Base-by-base conservation (phyloP, 2,888 invertebrate species). In the Trichopria drosophilae region DNA sequence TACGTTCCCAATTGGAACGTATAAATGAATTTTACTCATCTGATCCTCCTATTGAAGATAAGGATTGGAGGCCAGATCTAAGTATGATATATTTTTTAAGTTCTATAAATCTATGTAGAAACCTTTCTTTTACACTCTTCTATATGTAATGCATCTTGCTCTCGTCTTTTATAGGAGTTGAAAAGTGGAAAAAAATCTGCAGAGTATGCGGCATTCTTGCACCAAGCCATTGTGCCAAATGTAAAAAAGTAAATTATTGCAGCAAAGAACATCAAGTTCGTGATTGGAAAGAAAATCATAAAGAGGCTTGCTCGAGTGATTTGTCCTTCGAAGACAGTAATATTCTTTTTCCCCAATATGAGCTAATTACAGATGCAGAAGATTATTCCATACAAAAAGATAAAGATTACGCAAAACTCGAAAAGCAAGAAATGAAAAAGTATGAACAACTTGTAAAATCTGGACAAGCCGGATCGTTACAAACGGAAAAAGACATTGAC, bases 271-370 rank as follows among this genome's bases (percentile, higher is more conserved):
- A 97, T 77, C 96, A 97, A 79, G 78, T 86, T 10, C 64, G 85
- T 7, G 89, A 96, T 71, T 97, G 96, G 96, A 86, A 87, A 68
- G 79, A 80, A 50, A 83, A 81, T 2, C 96, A 97, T 69, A 94
- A 93, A 73, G 70, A 77, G 51, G 63, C 61, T 20, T 90, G 90
- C 67, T 62, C 67, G 1, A 63, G 65, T 3, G 4, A 45, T 19
- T 10, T n/a, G 9, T 1, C 7, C n/a, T n/a, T n/a, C n/a, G n/a
- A n/a, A n/a, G n/a, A n/a, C n/a, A n/a, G n/a, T n/a, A n/a, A n/a
- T n/a, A n/a, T n/a, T n/a, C n/a, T n/a, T n/a, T 87, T 86, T 67
- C 81, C 83, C 3, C 84, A 88, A 73, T 85, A 80, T 77, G 84
- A 85, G 65, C 72, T 85, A 28, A 70, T 81, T 35, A 82, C 81